These are phyloP conservation scores for Tetrao urogallus DNA, from an alignment of 2,113 vertebrate genomes.

Conservation along the genomic window DNA sequence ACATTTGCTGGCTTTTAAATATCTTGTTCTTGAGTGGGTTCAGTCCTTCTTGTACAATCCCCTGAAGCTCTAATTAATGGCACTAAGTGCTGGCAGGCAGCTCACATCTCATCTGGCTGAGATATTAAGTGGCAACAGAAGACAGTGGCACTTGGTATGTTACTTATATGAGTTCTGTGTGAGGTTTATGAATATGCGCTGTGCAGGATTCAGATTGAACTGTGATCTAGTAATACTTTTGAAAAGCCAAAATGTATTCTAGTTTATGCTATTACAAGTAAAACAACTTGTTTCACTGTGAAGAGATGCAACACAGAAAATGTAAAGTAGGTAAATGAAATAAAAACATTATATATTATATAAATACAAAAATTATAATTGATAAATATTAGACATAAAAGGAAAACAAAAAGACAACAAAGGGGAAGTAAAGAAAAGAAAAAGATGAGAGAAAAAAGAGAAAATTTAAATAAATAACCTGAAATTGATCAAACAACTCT, in stretches of 20 bases:
- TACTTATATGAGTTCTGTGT: not conserved
- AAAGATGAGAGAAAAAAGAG: not conserved
- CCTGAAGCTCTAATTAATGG: not conserved
- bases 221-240: not conserved
- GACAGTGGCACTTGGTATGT: not conserved
- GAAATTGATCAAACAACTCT: not conserved
- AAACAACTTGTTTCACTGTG: not conserved
- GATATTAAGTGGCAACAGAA: not conserved
- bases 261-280: not conserved
- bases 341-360: not conserved
- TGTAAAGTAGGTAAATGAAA: not conserved
- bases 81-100: rapidly evolving
- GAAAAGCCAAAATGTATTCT: not conserved
- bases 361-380: too few species aligned
- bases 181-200: not conserved
- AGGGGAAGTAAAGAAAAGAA: not conserved
- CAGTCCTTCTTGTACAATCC: not conserved
- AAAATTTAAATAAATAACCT: not conserved
- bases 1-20: not conserved
- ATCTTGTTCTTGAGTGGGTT: not conserved
- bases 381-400: not conserved
- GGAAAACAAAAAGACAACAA: not conserved
- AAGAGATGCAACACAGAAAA: not conserved
- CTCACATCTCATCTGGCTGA: not conserved
- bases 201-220: not conserved